A percentile compares a stretch with the other conserved stretches of the same genome.
These are phyloP conservation scores for Oeneis ivallda DNA, from an alignment of 2,888 invertebrate genomes.

Conservation along the genomic window DNA sequence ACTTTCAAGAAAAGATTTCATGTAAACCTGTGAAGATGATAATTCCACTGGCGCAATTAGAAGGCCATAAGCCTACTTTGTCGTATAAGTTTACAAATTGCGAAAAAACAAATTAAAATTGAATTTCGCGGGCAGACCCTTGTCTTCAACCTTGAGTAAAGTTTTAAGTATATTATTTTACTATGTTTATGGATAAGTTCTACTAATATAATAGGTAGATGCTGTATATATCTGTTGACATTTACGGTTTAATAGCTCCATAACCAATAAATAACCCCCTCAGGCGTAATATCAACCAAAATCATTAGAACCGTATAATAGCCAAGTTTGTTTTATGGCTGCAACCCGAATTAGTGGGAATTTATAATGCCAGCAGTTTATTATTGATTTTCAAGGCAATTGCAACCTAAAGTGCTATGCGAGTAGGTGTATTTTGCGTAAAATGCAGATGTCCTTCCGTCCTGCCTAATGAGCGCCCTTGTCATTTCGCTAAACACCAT, in stretches of 20 bases:
- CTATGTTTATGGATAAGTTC: too few relatives aligned
- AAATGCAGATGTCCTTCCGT: not conserved
- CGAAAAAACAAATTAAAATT: too few relatives aligned
- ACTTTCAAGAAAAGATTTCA: too few relatives aligned
- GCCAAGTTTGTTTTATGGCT: constrained; percentile 22
- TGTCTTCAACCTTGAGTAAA: too few relatives aligned
- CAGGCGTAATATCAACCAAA: constrained; percentile 20
- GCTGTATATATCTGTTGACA: constrained; percentile 3
- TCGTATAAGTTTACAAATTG: too few relatives aligned
- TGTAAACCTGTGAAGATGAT: too few relatives aligned
- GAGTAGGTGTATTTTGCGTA: not conserved
- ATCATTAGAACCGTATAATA: constrained; percentile 26
- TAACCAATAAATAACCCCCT: constrained; percentile 20
- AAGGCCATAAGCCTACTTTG: too few relatives aligned
- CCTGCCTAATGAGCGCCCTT: constrained; percentile 17
- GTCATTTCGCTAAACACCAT: constrained; percentile 18
- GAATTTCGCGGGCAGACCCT: too few relatives aligned
- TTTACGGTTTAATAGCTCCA: not conserved
- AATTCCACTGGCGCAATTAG: too few relatives aligned
- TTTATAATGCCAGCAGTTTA: constrained; percentile 18
- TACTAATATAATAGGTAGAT: too few relatives aligned
- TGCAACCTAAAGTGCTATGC: not conserved
- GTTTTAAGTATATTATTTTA: too few relatives aligned
- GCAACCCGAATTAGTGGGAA: constrained; percentile 22
- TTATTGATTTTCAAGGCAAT: not conserved